These are phyloP conservation scores for Beris morrisii DNA, from an alignment of 2,888 invertebrate genomes.

Conservation along the genomic window DNA sequence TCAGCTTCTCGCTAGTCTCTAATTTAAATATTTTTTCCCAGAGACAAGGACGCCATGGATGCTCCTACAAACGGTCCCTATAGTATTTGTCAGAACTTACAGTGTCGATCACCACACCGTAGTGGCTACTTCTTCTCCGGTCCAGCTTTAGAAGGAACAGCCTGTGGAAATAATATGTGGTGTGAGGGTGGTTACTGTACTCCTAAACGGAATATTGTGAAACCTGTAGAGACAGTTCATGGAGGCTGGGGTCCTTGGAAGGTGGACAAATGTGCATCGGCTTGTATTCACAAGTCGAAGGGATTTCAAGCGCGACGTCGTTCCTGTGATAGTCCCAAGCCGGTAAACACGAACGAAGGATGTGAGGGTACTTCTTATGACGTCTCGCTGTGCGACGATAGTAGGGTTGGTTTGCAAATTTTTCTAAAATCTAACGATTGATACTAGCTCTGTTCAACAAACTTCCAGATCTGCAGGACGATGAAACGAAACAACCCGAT, in stretches of 20 bases:
- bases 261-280: slow-evolving; percentile 64
- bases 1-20: no score
- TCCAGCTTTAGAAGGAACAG: slow-evolving; percentile 80
- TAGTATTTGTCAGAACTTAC: slow-evolving; percentile 66
- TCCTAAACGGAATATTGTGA: slow-evolving; percentile 45
- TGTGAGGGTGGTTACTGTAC: slow-evolving; percentile 69
- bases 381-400: slow-evolving; percentile 68
- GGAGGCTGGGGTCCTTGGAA: slow-evolving; percentile 70
- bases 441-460: background rate
- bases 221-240: slow-evolving; percentile 51
- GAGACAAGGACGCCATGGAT: slow-evolving; percentile 67
- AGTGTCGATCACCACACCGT: slow-evolving; percentile 72
- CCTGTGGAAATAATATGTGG: slow-evolving; percentile 69
- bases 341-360: slow-evolving; percentile 59
- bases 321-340: slow-evolving; percentile 60
- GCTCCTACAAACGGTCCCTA: slow-evolving; percentile 54
- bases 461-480: slow-evolving; percentile 31
- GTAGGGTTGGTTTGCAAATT: slow-evolving; percentile 38
- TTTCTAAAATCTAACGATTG: background rate
- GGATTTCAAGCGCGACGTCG: slow-evolving; percentile 64
- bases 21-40: slow-evolving; percentile 37
- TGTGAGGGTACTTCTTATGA: slow-evolving; percentile 68
- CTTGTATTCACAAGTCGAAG: slow-evolving; percentile 65
- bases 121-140: slow-evolving; percentile 76
- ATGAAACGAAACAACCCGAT: slow-evolving; percentile 58